Evolutionary conservation across 2,888 invertebrate species (phyloP), one percentile per base, ranked within the genome.

Genomic region (Corbicula japonica): DNA sequence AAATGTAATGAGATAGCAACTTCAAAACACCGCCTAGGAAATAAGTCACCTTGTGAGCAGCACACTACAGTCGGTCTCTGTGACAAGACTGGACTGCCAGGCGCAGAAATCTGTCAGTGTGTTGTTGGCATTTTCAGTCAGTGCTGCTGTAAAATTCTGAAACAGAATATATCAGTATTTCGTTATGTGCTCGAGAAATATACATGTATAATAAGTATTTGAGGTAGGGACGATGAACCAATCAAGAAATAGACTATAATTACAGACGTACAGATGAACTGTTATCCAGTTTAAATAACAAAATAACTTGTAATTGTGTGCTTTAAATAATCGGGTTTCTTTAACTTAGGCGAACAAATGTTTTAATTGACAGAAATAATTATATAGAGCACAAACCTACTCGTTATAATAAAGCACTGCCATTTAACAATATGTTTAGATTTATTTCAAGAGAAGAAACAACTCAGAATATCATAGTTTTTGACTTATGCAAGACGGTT

Each of bases 31-130:
- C 18, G 18, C 8, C 18, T 38, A 12, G 18, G 10, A 32, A 12
- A 28, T 1, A 12, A 26, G 18, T 46, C 18, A 61, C 70, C 70
- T 58, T 88, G 80, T 63, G 18, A 70, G 21, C 4, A 60, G 48
- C 1, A 78, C 44, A 44, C 63, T 74, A 12, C 48, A 41, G 28
- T 78, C 78, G 1, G 54, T 35, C 5, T 58, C 35, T 30, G 56
- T 23, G 30, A 58, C n/a, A 34, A 48, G 52, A n/a, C 32, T 23
- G 0, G 54, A 34, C 41, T 71, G 70, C 80, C 80, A 80, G 3
- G 35, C 26, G 41, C 80, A 80, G 38, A 75, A 75, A 0, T 28
- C 26, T 1, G 18, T 30, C n/a, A 80, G 62, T 5, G 68, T 56
- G 6, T 48, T 23, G 5, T 38, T 32, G 18, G 68, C 80, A 68